Evolutionary conservation across 2,888 invertebrate genomes (phyloP), one percentile per base, ranked within the genome.

Genomic region (Orthosia cruda): DNA sequence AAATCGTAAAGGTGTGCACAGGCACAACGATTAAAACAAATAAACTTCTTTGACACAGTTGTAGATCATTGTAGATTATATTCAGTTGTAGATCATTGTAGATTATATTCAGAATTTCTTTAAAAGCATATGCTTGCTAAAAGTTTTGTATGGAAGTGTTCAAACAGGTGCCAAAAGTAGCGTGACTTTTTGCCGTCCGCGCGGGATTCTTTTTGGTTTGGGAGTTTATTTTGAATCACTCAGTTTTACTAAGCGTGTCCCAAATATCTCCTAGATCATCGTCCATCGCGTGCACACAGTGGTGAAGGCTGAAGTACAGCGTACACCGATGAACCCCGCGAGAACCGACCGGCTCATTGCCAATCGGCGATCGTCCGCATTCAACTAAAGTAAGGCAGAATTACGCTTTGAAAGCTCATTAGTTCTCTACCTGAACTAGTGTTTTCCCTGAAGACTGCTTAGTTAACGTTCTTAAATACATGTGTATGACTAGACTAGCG

Each of bases 271-370:
- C n/a, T 16, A 63, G 18, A 69, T 20, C n/a, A 58, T 86, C 49
- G 77, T 13, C 12, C 12, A 66, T 23, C 26, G 20, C 40, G 11
- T 69, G 59, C 68, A 40, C 73, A 59, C 59, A 63, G n/a, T 77
- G 52, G 55, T 54, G 26, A 66, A 66, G 47, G 55, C 63, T 52
- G n/a, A 63, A 23, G 79, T 40, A 55, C 55, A 67, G 32, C 61
- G 55, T 49, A 55, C 45, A 49, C 15, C 66, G 16, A 2, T 20
- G 45, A 76, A 49, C 75, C 85, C 75, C 85, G 65, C 68, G 87
- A 86, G 87, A 84, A 74, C 75, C 12, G 47, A 40, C 75, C 69
- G 69, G 67, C 87, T 85, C 87, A 86, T 85, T 84, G 84, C 80
- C 84, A 84, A 86, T 83, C 87, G 71, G 26, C 80, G 49, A 72